Evolutionary conservation across 2,113 vertebrate species (phyloP).

Genomic region (Loxodonta africana): DNA sequence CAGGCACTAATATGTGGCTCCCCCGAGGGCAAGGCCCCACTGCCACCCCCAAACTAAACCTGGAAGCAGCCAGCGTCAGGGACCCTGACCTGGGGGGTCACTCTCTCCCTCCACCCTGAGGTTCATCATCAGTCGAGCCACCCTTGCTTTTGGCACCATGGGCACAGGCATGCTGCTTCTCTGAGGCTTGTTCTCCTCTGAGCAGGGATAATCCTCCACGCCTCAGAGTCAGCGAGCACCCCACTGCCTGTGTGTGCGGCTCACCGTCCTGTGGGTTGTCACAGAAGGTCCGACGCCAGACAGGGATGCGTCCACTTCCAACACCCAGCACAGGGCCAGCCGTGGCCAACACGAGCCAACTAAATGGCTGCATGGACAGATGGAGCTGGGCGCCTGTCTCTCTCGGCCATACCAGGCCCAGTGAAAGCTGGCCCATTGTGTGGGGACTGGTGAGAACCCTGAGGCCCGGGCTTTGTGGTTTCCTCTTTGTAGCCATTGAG

Average conservation of each 20-base stretch:
- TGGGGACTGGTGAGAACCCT: no score
- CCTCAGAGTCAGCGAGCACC: neutral
- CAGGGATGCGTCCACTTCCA: fast-evolving
- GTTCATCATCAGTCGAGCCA: neutral
- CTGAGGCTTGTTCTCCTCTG: neutral
- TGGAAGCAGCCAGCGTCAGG: neutral
- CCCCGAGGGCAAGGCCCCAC: neutral
- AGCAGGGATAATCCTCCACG: neutral
- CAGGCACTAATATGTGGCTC: no score
- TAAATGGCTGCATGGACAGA: fast-evolving
- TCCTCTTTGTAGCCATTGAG: neutral
- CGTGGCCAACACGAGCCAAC: fast-evolving
- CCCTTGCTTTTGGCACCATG: neutral
- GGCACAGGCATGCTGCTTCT: neutral
- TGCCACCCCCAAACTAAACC: neutral
- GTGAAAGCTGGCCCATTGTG: neutral
- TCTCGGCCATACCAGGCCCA: neutral
- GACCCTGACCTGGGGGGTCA: neutral
- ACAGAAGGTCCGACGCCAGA: neutral
- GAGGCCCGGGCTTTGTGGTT: neutral
- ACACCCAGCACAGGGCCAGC: fast-evolving
- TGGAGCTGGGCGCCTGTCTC: neutral
- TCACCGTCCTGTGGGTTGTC: fast-evolving
- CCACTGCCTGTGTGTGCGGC: fast-evolving
- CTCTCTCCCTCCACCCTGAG: neutral